Percentiles rank a stretch among this genome's conserved stretches.
These are phyloP conservation scores for Ichneumon xanthorius DNA, from an alignment of 2,888 invertebrate species.

Conservation along the genomic window DNA sequence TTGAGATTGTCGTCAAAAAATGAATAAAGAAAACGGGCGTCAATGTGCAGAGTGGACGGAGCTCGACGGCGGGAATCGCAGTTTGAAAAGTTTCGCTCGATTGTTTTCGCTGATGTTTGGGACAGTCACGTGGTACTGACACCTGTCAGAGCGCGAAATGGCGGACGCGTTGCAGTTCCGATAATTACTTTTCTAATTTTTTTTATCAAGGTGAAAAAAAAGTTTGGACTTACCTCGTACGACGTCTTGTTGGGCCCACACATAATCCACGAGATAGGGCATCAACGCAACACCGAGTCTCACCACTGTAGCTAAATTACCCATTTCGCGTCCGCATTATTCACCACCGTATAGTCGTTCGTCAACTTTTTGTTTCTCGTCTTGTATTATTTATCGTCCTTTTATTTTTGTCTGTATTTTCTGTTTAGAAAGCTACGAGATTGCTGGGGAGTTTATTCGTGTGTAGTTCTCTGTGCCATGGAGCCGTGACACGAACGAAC, in stretches of 20 bases:
- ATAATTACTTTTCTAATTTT: neutral
- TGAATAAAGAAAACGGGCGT: too few relatives aligned
- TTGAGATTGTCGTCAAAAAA: neutral
- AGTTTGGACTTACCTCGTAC: conserved; percentile 65
- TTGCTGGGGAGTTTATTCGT: conserved; percentile 27
- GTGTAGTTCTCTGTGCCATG: neutral
- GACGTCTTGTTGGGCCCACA: conserved; percentile 75
- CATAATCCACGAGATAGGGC: conserved; percentile 82
- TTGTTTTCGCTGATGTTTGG: neutral
- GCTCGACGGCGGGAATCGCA: neutral
- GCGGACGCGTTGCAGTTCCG: neutral
- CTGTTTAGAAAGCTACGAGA: conserved; percentile 27
- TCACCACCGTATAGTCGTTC: conserved; percentile 66
- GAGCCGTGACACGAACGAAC: conserved; percentile 25
- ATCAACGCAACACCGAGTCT: conserved; percentile 80
- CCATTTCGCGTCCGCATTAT: conserved; percentile 77
- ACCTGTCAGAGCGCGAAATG: conserved; percentile 57
- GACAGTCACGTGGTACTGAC: conserved; percentile 54
- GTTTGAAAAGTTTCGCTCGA: neutral
- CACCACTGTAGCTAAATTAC: conserved; percentile 81
- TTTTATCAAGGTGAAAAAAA: neutral
- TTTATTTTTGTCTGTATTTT: neutral
- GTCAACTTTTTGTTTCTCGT: conserved; percentile 23
- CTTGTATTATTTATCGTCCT: neutral
- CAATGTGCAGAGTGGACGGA: neutral